Conservation (phyloP, 1,140 invertebrate genomes). For the Drosophila pandora region DNA sequence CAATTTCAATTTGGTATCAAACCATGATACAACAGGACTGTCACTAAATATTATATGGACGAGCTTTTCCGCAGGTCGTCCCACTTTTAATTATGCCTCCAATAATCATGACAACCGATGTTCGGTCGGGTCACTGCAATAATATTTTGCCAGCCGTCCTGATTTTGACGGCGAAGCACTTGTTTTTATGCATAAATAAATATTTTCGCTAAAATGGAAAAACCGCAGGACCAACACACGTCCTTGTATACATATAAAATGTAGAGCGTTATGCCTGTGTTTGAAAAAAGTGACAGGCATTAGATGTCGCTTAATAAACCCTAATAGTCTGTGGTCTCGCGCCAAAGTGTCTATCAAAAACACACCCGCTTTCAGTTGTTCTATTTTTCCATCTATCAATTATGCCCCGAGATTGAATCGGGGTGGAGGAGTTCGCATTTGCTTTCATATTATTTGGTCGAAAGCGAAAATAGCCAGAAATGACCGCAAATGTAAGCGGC, state of each 20-base stretch:
- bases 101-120: constrained; percentile 56
- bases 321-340: constrained; percentile 67
- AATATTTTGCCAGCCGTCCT: constrained; percentile 40
- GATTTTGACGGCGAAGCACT: constrained; percentile 38
- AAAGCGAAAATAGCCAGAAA: constrained; percentile 51
- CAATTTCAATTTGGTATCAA: constrained; percentile 1
- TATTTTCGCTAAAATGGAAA: constrained; percentile 57
- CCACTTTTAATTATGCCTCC: constrained; percentile 64
- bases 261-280: constrained; percentile 9
- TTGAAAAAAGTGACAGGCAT: constrained; percentile 52
- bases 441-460: constrained; percentile 36
- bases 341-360: constrained; percentile 44
- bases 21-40: neutral
- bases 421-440: constrained; percentile 40
- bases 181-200: constrained; percentile 66
- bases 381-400: constrained; percentile 62
- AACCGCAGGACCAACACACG: constrained; percentile 48
- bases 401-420: constrained; percentile 35
- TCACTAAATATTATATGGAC: constrained; percentile 39
- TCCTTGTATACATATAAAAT: constrained; percentile 3
- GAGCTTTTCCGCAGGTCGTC: constrained; percentile 22
- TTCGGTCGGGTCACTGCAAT: constrained; percentile 34
- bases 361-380: constrained; percentile 33
- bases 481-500: constrained; percentile 59
- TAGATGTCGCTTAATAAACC: constrained; percentile 76